These are phyloP conservation scores for Ochropleura leucogaster DNA, from an alignment of 2,888 invertebrate genomes.

Conservation along the genomic window DNA sequence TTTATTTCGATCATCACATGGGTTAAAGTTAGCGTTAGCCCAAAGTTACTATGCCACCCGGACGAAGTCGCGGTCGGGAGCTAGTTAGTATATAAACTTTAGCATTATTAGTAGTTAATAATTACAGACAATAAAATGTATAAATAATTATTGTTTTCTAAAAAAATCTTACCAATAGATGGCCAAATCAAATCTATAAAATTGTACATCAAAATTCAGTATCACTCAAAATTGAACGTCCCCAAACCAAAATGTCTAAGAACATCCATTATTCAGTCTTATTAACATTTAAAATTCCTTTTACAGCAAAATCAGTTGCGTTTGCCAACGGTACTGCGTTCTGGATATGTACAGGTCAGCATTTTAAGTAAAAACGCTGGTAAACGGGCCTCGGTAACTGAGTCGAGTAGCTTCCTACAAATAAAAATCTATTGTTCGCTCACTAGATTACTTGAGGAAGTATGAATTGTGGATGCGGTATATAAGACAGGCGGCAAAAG, in stretches of 20 bases:
- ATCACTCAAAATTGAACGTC: constrained; percentile 3
- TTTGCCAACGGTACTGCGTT: constrained; percentile 52
- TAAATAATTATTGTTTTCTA: not conserved
- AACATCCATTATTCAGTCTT: constrained; percentile 47
- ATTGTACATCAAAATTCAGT: constrained; percentile 1
- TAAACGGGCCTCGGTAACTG: constrained; percentile 79
- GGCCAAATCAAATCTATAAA: not conserved
- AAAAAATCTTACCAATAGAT: not conserved
- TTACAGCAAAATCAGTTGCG: constrained; percentile 49
- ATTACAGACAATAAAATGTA: too few species aligned
- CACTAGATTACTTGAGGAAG: constrained; percentile 64
- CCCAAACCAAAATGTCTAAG: not conserved
- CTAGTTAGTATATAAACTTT: too few species aligned
- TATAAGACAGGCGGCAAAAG: not conserved
- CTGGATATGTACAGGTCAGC: constrained; percentile 69
- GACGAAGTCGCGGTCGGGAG: too few species aligned
- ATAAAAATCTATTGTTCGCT: constrained; percentile 85
- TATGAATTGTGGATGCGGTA: constrained; percentile 66
- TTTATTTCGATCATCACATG: too few species aligned
- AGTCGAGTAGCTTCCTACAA: constrained; percentile 82
- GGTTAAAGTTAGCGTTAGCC: too few species aligned
- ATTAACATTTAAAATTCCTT: constrained; percentile 43
- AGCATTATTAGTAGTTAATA: too few species aligned
- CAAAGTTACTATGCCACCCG: too few species aligned
- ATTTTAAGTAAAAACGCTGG: constrained; percentile 75